These are phyloP conservation scores for Linyphia triangularis DNA, from an alignment of 2,888 invertebrate genomes.

Conservation along the genomic window DNA sequence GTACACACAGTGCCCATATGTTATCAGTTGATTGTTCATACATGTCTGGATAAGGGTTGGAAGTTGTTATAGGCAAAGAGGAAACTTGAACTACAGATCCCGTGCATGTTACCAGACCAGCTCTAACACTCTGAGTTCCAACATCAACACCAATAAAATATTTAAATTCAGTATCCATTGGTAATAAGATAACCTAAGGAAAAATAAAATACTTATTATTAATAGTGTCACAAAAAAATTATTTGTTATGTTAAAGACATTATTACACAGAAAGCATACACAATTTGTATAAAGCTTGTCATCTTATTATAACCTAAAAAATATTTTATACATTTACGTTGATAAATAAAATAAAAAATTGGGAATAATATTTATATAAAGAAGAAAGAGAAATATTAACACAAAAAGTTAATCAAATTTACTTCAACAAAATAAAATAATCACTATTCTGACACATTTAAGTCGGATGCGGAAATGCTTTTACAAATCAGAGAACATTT, in stretches of 20 bases:
- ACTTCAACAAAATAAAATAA: too few relatives aligned
- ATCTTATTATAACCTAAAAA: too few relatives aligned
- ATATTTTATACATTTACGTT: too few relatives aligned
- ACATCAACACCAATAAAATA: constrained; percentile 84
- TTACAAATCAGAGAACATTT: too few relatives aligned
- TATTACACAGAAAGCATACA: not conserved
- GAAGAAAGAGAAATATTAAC: too few relatives aligned
- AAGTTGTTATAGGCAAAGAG: constrained; percentile 84
- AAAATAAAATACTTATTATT: not conserved
- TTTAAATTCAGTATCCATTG: constrained; percentile 12
- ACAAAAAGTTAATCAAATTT: too few relatives aligned
- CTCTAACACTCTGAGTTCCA: constrained; percentile 93
- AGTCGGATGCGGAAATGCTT: too few relatives aligned
- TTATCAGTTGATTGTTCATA: constrained; percentile 95
- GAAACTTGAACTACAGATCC: constrained; percentile 77
- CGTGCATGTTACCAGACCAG: constrained; percentile 89
- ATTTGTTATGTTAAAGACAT: too few relatives aligned
- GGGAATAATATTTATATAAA: too few relatives aligned
- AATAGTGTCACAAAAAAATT: not conserved
- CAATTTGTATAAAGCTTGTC: too few relatives aligned
- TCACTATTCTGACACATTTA: too few relatives aligned
- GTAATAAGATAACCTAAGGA: not conserved
- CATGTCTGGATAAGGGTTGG: constrained; percentile 87
- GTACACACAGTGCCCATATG: constrained; percentile 89
- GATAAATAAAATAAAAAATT: too few relatives aligned